Evolutionary conservation across 2,113 vertebrate genomes (phyloP), one percentile per base, ranked within the genome.

Genomic region (Nothocercus julius): DNA sequence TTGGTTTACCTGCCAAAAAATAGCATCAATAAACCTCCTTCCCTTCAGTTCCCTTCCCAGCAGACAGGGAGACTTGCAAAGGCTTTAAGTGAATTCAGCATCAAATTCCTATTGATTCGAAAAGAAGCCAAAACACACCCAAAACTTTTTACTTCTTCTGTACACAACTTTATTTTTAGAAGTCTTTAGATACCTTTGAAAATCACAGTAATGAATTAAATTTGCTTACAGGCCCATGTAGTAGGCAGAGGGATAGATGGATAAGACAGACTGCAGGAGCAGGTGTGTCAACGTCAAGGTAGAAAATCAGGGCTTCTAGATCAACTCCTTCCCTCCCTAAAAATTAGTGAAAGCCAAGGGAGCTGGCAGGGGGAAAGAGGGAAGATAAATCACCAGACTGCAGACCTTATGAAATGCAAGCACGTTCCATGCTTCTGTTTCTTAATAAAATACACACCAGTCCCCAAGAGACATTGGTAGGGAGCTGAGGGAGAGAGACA

Each of bases 391-490:
- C 78, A 91, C 51, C 30, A 70, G 72, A 63, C 40, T 84, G 19
- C 1, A 2, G 45, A 78, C 40, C 53, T 72, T 58, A 70, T 73
- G 64, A 95, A 87, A 92, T 68, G 36, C 53, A 89, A 93, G 88
- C 61, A 92, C 7, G 13, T 89, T 85, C 42, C 56, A 77, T 49
- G 42, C 12, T 94, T 92, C 68, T 93, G 36, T 90, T 96, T 94
- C 59, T 95, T 97, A 88, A 89, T 94, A 87, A 96, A 97, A 93
- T 66, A 87, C 15, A 74, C 11, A 84, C 87, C 20, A 77, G 25
- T 91, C 51, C 90, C 54, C 92, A 82, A 81, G 70, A 91, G 73
- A 93, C 62, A 69, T 15, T 64, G 68, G 30, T 93, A 96, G 64
- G 86, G 67, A 94, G 78, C 72, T 89, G 44, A 91, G 32, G 69